phyloP scores from a whole-genome alignment of 1,140 invertebrate genomes.

The Geopemphigus sp. region DNA sequence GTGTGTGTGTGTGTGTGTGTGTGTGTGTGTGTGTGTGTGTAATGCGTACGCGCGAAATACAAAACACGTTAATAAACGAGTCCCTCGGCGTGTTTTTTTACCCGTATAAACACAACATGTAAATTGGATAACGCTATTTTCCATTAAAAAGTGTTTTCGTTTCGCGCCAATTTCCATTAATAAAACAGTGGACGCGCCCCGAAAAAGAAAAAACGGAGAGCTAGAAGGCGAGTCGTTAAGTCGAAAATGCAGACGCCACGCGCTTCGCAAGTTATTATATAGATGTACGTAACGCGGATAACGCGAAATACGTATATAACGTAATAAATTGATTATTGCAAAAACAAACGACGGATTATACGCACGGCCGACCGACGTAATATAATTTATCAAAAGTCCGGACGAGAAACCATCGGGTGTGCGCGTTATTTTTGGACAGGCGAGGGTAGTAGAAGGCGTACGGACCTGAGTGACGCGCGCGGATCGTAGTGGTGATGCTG shows the following conservation, averaged over 20 bases:
- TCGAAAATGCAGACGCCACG: not conserved
- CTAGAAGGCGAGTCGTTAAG: not conserved
- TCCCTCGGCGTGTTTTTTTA: not conserved
- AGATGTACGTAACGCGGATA: too few species aligned
- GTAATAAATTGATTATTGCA: slow-evolving; percentile 28
- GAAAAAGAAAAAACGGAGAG: not conserved
- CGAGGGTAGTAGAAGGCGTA: not conserved
- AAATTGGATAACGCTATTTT: slow-evolving; percentile 30
- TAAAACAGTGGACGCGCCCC: not conserved
- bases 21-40: too few species aligned
- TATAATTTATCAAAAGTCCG: slow-evolving; percentile 14
- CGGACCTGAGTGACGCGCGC: not conserved
- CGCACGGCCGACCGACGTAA: not conserved
- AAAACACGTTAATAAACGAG: slow-evolving; percentile 42
- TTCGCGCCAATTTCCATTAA: slow-evolving; percentile 29
- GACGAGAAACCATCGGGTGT: not conserved
- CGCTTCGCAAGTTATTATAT: too few species aligned
- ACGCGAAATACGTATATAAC: not conserved
- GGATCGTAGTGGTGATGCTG: too few species aligned
- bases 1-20: too few species aligned
- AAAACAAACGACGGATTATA: slow-evolving; percentile 34
- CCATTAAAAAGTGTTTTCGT: slow-evolving; percentile 44
- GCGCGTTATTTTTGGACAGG: not conserved
- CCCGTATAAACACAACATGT: slow-evolving; percentile 20
- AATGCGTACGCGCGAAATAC: not conserved